These are phyloP conservation scores for Rambutsinella grinnellia DNA, from an alignment of 2,888 invertebrate species.

Conservation along the genomic window DNA sequence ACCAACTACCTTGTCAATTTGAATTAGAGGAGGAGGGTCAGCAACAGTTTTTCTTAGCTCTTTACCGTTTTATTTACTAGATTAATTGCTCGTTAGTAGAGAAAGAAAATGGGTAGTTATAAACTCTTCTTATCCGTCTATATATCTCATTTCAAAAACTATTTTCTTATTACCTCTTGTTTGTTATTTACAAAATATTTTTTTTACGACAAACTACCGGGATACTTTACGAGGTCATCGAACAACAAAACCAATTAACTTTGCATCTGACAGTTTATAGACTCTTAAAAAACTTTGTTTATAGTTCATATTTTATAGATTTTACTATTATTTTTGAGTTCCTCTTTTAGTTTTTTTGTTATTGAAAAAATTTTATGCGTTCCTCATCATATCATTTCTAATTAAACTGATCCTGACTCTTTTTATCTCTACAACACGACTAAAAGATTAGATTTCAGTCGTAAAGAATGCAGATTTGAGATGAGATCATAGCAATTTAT, in stretches of 20 bases:
- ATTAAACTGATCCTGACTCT: not conserved
- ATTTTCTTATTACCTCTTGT: not conserved
- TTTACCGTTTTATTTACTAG: not conserved
- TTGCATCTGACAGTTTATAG: not conserved
- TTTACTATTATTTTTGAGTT: not conserved
- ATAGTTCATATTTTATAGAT: not conserved
- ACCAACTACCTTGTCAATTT: constrained; percentile 46
- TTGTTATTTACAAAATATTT: not conserved
- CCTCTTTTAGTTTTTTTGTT: not conserved
- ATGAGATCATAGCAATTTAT: not conserved
- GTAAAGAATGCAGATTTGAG: not conserved
- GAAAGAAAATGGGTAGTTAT: not conserved
- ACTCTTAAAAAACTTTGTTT: not conserved
- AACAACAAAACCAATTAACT: not conserved
- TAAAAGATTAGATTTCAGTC: not conserved
- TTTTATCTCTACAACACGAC: not conserved
- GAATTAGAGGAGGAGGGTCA: constrained; percentile 21
- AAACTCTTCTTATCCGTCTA: not conserved
- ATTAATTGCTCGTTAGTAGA: not conserved
- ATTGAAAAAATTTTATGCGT: not conserved
- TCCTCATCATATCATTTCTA: not conserved
- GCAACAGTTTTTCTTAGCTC: not conserved
- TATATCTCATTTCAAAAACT: no score
- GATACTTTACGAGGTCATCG: not conserved
- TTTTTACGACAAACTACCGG: not conserved